Percentiles rank a stretch among this genome's conserved stretches.
Evolutionary conservation across 2,888 invertebrate genomes (phyloP).

Genomic region (Tiliacea aurago): DNA sequence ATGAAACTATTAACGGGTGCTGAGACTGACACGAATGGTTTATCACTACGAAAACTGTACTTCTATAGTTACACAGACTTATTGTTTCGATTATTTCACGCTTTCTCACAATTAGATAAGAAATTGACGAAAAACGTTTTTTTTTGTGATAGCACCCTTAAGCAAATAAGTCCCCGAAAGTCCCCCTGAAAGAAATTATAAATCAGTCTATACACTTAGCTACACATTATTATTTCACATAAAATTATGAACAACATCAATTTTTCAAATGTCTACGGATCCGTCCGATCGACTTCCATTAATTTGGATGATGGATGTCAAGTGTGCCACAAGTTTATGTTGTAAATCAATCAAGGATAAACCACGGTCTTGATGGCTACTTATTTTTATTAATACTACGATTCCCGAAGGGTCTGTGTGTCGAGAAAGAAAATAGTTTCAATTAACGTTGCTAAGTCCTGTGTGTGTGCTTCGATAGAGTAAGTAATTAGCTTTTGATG

Average conservation of each 20-base stretch:
- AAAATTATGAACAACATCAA: slow-evolving; percentile 75
- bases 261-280: slow-evolving; percentile 72
- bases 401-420: slow-evolving; percentile 16
- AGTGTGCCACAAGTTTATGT: slow-evolving; percentile 73
- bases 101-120: no score
- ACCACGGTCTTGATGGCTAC: slow-evolving; percentile 57
- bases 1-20: no score
- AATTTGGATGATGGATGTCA: slow-evolving; percentile 79
- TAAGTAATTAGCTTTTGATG: slow-evolving; percentile 39
- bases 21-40: no score
- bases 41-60: no score
- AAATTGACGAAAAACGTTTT: no score
- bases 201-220: slow-evolving; percentile 50
- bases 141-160: no score
- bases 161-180: neutral
- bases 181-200: slow-evolving; percentile 1
- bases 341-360: slow-evolving; percentile 77
- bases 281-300: slow-evolving; percentile 73
- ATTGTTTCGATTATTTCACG: no score
- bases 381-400: slow-evolving; percentile 62
- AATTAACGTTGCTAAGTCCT: slow-evolving; percentile 20
- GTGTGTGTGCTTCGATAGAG: slow-evolving; percentile 23
- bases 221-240: slow-evolving; percentile 64
- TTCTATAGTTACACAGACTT: no score
- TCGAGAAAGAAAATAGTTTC: slow-evolving; percentile 34